These are phyloP conservation scores for Cossypha polioptera DNA, from an alignment of 2,797 vertebrate species.

Conservation along the genomic window DNA sequence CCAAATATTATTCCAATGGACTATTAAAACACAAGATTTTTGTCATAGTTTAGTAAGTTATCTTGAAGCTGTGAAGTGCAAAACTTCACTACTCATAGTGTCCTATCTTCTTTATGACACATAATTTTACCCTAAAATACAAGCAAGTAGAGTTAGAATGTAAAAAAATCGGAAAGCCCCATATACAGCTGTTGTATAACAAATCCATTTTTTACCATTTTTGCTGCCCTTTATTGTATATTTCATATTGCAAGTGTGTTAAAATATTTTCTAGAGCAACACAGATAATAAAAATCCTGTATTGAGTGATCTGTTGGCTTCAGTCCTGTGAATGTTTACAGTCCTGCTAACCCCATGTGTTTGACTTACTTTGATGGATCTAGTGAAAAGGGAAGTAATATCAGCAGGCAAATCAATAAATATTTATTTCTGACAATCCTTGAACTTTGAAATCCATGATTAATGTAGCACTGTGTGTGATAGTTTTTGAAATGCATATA, in stretches of 20 bases:
- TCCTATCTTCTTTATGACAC: not conserved
- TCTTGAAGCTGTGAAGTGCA: not conserved
- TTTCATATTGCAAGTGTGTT: not conserved
- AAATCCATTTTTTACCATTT: not conserved
- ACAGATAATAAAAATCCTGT: not conserved
- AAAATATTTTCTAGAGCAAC: not conserved
- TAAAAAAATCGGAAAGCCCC: not conserved
- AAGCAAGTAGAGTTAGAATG: not conserved
- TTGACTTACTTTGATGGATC: not conserved
- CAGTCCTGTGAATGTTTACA: not conserved
- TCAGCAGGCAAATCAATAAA: not conserved
- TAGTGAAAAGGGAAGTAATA: not conserved
- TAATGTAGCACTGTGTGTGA: not conserved
- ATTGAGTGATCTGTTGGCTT: not conserved
- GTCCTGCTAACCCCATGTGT: not conserved
- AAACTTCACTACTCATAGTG: not conserved
- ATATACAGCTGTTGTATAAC: not conserved
- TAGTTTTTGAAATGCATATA: not conserved
- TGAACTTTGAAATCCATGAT: not conserved
- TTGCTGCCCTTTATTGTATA: not conserved
- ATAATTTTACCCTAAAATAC: not conserved
- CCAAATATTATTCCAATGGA: not conserved
- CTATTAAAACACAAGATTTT: not conserved
- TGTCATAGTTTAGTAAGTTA: not conserved
- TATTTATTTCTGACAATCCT: not conserved